A percentile compares a stretch with the other conserved stretches of the same genome.
Evolutionary conservation across 2,113 vertebrate genomes (phyloP).

Genomic region (Nycticebus coucang): DNA sequence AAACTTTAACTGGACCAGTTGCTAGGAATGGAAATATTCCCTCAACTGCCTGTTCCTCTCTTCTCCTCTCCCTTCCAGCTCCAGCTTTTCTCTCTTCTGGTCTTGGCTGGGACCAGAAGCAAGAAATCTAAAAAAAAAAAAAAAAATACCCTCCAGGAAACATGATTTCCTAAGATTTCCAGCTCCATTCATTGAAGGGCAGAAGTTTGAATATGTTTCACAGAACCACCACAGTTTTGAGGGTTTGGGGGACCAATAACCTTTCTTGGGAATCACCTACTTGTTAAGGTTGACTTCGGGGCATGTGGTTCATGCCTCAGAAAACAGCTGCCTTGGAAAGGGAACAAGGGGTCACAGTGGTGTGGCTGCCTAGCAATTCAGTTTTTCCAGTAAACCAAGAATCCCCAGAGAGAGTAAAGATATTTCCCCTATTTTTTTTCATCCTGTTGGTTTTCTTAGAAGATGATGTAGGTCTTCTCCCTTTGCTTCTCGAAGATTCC

Average conservation of each 20-base stretch:
- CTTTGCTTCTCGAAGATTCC: not conserved
- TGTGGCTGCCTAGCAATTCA: not conserved
- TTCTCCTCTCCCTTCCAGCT: not conserved
- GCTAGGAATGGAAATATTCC: not conserved
- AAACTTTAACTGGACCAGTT: not conserved
- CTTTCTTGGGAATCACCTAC: not conserved
- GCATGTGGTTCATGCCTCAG: not conserved
- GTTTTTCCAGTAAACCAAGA: constrained; percentile 58
- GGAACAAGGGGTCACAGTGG: not conserved
- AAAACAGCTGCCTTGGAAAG: constrained; percentile 11
- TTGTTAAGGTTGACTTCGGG: not conserved
- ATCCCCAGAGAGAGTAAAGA: constrained; percentile 23
- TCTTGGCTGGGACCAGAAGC: not conserved
- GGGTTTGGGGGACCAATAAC: not conserved
- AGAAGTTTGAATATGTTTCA: not conserved
- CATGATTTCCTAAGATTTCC: not conserved
- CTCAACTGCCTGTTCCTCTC: not conserved
- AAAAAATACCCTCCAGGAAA: not conserved
- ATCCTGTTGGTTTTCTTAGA: constrained; percentile 8
- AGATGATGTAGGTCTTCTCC: not conserved
- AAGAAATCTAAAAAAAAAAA: not conserved
- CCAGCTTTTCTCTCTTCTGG: not conserved
- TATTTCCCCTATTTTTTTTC: not conserved
- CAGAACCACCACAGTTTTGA: not conserved
- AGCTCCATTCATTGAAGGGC: not conserved